phyloP scores from a whole-genome alignment of 2,888 invertebrate genomes.

The Cerastis rubricosa region DNA sequence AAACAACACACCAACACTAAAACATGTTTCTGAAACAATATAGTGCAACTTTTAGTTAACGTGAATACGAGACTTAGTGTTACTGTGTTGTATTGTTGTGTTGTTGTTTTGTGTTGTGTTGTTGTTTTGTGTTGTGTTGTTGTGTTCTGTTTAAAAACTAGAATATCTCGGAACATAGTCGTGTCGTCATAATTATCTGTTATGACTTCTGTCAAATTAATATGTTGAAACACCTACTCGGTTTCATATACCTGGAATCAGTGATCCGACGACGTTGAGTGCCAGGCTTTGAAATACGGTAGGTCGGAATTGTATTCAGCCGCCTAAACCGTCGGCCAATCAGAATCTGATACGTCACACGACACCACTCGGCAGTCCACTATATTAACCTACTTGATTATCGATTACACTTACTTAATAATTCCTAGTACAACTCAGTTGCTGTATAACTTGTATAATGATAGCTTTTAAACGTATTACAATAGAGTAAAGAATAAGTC shows the following conservation, averaged over 20 bases:
- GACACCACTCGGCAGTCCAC: constrained; percentile 15
- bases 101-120: too few species aligned
- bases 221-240: constrained; percentile 4
- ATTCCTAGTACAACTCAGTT: constrained; percentile 1
- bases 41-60: neutral
- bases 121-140: too few species aligned
- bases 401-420: constrained; percentile 19
- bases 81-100: too few species aligned
- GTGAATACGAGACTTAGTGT: neutral
- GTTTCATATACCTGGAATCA: constrained; percentile 16
- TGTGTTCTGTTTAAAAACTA: too few species aligned
- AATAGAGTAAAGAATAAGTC: neutral
- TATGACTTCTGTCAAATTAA: neutral
- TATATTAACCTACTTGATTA: constrained; percentile 28
- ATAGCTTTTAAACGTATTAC: neutral
- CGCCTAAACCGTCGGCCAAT: constrained; percentile 7
- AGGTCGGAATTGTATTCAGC: constrained; percentile 37
- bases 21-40: neutral
- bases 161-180: neutral
- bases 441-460: neutral
- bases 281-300: constrained; percentile 41
- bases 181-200: neutral
- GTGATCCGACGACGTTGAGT: constrained; percentile 7
- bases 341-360: constrained; percentile 37
- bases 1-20: neutral